phyloP scores from a whole-genome alignment of 2,888 invertebrate genomes.

The Ashinkailepas kermadecensis region DNA sequence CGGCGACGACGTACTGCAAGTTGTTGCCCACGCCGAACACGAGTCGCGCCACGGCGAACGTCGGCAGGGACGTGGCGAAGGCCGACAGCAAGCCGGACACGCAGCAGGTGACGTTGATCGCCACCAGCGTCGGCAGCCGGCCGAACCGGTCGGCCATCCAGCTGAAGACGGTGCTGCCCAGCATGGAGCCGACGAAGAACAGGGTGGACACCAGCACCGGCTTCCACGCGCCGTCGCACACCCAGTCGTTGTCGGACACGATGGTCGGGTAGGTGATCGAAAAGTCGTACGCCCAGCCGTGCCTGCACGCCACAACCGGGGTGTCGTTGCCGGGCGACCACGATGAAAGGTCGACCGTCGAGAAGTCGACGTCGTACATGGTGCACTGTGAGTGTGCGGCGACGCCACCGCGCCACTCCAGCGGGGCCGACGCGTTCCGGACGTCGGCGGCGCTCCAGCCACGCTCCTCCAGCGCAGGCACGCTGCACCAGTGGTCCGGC shows the following conservation, averaged over 20 bases:
- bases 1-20: slow-evolving; percentile 69
- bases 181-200: slow-evolving; percentile 80
- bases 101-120: slow-evolving; percentile 68
- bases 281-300: slow-evolving; percentile 77
- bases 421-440: slow-evolving; percentile 57
- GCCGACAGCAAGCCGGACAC: slow-evolving; percentile 63
- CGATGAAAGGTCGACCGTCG: slow-evolving; percentile 48
- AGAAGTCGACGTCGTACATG: slow-evolving; percentile 72
- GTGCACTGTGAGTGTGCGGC: slow-evolving; percentile 54
- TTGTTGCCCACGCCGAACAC: slow-evolving; percentile 80
- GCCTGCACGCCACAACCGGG: slow-evolving; percentile 57
- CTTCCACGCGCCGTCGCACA: slow-evolving; percentile 69
- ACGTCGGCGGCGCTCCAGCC: slow-evolving; percentile 54
- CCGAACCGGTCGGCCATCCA: slow-evolving; percentile 79
- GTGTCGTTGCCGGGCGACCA: slow-evolving; percentile 60
- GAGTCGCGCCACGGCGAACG: slow-evolving; percentile 71
- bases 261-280: slow-evolving; percentile 75
- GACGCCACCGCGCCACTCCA: slow-evolving; percentile 35
- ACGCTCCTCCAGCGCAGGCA: slow-evolving; percentile 56
- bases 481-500: slow-evolving; percentile 74
- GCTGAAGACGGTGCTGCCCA: slow-evolving; percentile 75
- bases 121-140: slow-evolving; percentile 69
- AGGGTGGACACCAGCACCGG: slow-evolving; percentile 72
- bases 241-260: slow-evolving; percentile 78
- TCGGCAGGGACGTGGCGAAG: slow-evolving; percentile 60